Evolutionary conservation across 2,797 vertebrate species (phyloP), one percentile per base, ranked within the genome.

Genomic region (Petrocephalus sullivani): DNA sequence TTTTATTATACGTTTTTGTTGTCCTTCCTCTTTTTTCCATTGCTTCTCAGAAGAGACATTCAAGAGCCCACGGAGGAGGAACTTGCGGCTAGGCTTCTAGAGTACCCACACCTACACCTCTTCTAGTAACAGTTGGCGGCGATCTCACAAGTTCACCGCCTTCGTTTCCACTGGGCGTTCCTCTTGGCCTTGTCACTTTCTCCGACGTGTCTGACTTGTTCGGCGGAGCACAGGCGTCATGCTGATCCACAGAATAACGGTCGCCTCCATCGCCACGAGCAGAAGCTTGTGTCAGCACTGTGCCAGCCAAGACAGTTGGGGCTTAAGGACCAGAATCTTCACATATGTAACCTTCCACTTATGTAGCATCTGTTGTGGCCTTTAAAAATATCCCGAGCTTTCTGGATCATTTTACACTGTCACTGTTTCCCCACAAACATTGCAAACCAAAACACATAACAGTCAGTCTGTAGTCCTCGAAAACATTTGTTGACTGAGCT

Each of bases 31-130:
- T 12, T 86, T 91, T 89, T 90, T 84, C 57, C 81, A 88, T 19
- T 78, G 56, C 19, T 60, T 88, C 61, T 37, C 90, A 99, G 98
- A 93, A 96, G 96, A 84, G 94, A 97, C 91, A 94, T 99, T 90
- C 95, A 98, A 93, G 98, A 99, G 87, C 98, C 98, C 0, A 96
- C 96, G 46, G 97, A 98, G 88, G 98, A 98, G 88, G 97, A 99
- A 23, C 88, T 99, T 90, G 28, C 96, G 16, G 95, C 95, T 91
- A 95, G 95, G 64, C 94, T 99, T 5, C 93, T 95, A 67, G 94
- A 94, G 46, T 97, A 99, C 86, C 98, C 96, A 1, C 97, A 99
- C 91, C 93, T 99, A 84, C 95, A 94, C 8, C 93, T 98, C 6
- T 94, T 95, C 90, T 95, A 96, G 93, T 97, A 96, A 97, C 51